These are phyloP conservation scores for Cladorhizidae sp. DNA, from an alignment of 37 sponge, comb jelly and placozoan species.

Conservation along the genomic window DNA sequence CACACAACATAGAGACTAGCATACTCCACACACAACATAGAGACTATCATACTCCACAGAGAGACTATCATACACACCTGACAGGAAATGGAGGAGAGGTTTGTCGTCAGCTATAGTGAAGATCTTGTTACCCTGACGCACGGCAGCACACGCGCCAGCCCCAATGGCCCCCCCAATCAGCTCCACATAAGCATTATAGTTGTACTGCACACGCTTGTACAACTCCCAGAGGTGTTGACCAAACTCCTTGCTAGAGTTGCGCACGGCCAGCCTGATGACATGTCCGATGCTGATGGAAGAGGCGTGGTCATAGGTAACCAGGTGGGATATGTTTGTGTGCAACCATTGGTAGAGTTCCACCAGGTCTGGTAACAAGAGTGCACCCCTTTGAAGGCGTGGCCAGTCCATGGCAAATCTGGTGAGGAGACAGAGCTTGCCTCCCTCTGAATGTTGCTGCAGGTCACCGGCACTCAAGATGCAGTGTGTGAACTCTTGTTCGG, in stretches of 20 bases:
- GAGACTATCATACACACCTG: slow-evolving; percentile 44
- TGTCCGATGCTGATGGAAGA: slow-evolving; percentile 44
- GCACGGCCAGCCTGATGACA: slow-evolving; percentile 39
- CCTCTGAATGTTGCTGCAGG: slow-evolving; percentile 29
- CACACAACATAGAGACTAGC: no score
- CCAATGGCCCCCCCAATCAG: slow-evolving; percentile 88
- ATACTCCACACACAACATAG: no score
- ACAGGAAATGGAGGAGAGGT: slow-evolving; percentile 72
- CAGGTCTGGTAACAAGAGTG: slow-evolving; percentile 73
- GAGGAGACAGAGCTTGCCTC: slow-evolving; percentile 32
- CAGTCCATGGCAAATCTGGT: slow-evolving; percentile 47
- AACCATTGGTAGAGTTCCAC: slow-evolving; percentile 88
- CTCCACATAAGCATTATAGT: slow-evolving; percentile 82
- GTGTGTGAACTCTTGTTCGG: slow-evolving; percentile 71
- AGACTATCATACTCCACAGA: no score
- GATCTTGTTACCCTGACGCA: slow-evolving; percentile 66
- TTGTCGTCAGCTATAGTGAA: slow-evolving; percentile 68
- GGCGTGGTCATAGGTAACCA: slow-evolving; percentile 61
- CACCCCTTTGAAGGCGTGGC: slow-evolving; percentile 52
- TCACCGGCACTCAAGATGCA: slow-evolving; percentile 41
- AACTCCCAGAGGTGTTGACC: slow-evolving; percentile 48
- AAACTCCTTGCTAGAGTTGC: slow-evolving; percentile 28
- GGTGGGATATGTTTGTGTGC: slow-evolving; percentile 62
- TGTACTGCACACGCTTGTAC: slow-evolving; percentile 59
- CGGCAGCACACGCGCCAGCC: slow-evolving; percentile 76